phyloP scores from a whole-genome alignment of 2,888 invertebrate genomes.

The Halictus quadricinctus region DNA sequence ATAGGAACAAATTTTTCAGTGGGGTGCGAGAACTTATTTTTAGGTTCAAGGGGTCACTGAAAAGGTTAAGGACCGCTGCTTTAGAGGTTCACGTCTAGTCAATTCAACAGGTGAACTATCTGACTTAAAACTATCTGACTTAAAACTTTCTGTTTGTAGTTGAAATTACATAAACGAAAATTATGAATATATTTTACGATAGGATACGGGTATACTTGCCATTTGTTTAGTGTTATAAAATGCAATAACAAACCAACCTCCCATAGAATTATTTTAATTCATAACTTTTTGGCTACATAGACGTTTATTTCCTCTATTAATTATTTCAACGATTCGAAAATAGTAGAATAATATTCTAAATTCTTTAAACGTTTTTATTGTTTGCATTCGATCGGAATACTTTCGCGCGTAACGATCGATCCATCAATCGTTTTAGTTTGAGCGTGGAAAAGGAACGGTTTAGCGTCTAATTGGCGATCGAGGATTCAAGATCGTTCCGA shows the following conservation, averaged over 20 bases:
- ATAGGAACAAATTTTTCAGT: too few relatives aligned
- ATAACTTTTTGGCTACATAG: not conserved
- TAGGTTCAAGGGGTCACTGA: too few relatives aligned
- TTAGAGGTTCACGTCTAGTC: not conserved
- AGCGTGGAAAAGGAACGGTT: not conserved
- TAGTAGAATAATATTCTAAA: not conserved
- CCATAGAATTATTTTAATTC: not conserved
- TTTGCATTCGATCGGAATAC: too few relatives aligned
- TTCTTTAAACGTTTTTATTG: too few relatives aligned
- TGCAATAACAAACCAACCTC: not conserved
- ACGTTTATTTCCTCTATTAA: not conserved
- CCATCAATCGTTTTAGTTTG: not conserved
- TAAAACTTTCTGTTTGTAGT: not conserved
- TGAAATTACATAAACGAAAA: not conserved
- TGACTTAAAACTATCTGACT: not conserved
- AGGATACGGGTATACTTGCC: not conserved
- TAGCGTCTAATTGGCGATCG: not conserved
- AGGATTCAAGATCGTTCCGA: slow-evolving; percentile 14
- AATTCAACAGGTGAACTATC: not conserved
- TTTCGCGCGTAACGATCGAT: not conserved
- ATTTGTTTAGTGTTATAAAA: too few relatives aligned
- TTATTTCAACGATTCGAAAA: not conserved
- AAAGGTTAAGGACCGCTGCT: too few relatives aligned
- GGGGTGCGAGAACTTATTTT: too few relatives aligned
- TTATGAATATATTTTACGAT: not conserved